These are phyloP conservation scores for Clitarchus hookeri DNA, from an alignment of 2,888 invertebrate genomes.

Conservation along the genomic window DNA sequence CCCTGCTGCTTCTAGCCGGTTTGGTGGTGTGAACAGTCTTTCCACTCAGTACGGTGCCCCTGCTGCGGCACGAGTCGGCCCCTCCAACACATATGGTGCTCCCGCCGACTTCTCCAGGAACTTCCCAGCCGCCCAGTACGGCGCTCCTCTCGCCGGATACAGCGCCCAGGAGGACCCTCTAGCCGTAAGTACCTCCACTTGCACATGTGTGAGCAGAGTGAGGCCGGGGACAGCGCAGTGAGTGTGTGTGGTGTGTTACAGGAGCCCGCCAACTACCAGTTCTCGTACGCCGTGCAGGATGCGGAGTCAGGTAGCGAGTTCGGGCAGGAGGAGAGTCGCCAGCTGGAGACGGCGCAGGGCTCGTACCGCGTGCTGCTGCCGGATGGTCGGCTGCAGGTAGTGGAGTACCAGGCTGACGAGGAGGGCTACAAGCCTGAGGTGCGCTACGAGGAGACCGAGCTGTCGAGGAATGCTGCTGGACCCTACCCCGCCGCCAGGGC, in stretches of 20 bases:
- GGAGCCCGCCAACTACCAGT: constrained; percentile 52
- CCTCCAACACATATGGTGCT: too few species aligned
- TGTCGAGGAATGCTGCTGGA: background rate
- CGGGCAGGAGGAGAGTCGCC: constrained; percentile 53
- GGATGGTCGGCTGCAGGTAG: constrained; percentile 60
- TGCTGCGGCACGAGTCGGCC: constrained; percentile 48
- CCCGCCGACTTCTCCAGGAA: too few species aligned
- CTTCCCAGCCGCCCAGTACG: constrained; percentile 50
- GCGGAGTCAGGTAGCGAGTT: constrained; percentile 53
- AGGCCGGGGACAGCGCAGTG: constrained; percentile 50
- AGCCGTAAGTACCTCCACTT: background rate
- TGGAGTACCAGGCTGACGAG: constrained; percentile 71
- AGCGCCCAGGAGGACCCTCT: constrained; percentile 25
- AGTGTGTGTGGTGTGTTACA: constrained; percentile 38
- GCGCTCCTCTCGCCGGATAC: constrained; percentile 36
- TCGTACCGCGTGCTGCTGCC: constrained; percentile 54
- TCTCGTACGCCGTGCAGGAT: constrained; percentile 53
- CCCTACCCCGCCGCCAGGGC: constrained; percentile 20
- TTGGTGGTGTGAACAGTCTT: constrained; percentile 23
- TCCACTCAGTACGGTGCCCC: constrained; percentile 53
- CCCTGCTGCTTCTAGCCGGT: too few species aligned
- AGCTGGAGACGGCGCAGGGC: constrained; percentile 53
- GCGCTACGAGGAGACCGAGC: constrained; percentile 59
- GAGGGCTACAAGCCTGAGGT: constrained; percentile 70
- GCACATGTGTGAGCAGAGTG: background rate